A percentile compares a stretch with the other conserved stretches of the same genome.
Evolutionary conservation across 35 echinoderm and acorn worm species (phyloP).

Genomic region (Acanthaster planci): DNA sequence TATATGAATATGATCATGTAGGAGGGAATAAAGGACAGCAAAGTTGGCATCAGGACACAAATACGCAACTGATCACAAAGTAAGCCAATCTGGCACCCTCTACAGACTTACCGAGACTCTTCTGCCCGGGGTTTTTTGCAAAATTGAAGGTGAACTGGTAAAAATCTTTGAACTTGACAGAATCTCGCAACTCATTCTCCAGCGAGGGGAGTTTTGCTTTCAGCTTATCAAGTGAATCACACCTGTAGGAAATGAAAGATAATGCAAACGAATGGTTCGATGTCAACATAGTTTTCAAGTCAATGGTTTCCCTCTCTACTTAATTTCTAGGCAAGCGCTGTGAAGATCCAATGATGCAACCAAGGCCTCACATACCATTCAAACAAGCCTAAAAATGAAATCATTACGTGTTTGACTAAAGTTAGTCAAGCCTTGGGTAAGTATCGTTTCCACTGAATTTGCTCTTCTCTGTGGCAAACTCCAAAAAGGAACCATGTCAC

Average conservation of each 20-base stretch:
- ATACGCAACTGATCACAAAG: neutral
- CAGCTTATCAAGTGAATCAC: slow-evolving; percentile 95
- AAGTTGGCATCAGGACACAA: neutral
- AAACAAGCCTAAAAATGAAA: too few species aligned
- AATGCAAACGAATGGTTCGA: neutral
- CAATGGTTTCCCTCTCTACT: neutral
- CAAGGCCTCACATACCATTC: too few species aligned
- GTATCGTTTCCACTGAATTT: too few species aligned
- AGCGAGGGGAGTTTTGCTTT: slow-evolving; percentile 81
- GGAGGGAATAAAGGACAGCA: neutral
- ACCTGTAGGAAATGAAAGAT: slow-evolving; percentile 44
- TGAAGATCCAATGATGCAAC: too few species aligned
- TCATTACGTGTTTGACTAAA: too few species aligned
- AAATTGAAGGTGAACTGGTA: slow-evolving; percentile 99
- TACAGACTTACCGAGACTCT: slow-evolving; percentile 90
- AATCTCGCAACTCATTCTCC: slow-evolving; percentile 91
- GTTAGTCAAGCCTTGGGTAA: too few species aligned
- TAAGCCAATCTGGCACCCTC: neutral
- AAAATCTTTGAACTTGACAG: slow-evolving; percentile 98
- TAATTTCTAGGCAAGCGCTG: too few species aligned
- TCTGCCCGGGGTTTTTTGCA: slow-evolving; percentile 99
- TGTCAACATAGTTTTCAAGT: neutral
- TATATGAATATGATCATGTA: too few species aligned
- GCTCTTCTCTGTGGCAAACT: too few species aligned
- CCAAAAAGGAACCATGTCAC: too few species aligned